Base-by-base conservation (phyloP, 1,140 invertebrate genomes). In the Ceratoteleas bidentatus region DNA sequence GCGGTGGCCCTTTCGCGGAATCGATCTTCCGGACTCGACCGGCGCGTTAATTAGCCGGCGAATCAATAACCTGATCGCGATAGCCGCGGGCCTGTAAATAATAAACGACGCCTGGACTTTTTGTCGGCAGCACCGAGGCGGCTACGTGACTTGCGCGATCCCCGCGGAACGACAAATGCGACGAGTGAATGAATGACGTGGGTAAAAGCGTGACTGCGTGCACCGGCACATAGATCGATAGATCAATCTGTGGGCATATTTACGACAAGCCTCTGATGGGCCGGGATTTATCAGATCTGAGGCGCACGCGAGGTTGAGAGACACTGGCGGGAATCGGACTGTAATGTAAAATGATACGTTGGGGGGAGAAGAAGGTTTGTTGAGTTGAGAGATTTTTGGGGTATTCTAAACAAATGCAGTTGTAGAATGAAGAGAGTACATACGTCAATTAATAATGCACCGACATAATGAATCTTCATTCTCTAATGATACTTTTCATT, bases 131-230 rank as follows among this genome's bases (percentile, higher is more conserved):
- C 47, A 68, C 68, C 52, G 54, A 72, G 36, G 61, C 47, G 36
- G 43, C 62, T 56, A 56, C 68, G 64, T 77, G 80, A 78, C 74
- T 77, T 40, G 72, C 49, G 34, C 45, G 61, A 54, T 72, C 76
- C 52, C 76, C 52, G 52, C 34, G 56, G 33, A 77, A 84, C 80
- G 73, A 80, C 72, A 76, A 80, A 79, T 69, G 77, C 61, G 81
- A 80, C 73, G 76, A 80, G 54, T 64, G 76, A 72, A 72, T 73
- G 76, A 80, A 68, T 79, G 81, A 80, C 81, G 57, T 77, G 76
- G 80, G 76, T 77, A 66, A 73, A 84, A 84, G 76, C 75, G 66
- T 79, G 75, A 76, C 72, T 72, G 40, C 53, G 66, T 64, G 56
- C 36, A 50, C 32, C 33, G 54, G 60, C 40, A 24, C 43, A 32